A percentile compares a stretch with the other conserved stretches of the same genome.
Evolutionary conservation across 2,113 vertebrate genomes (phyloP).

Genomic region (Carassius gibelio): DNA sequence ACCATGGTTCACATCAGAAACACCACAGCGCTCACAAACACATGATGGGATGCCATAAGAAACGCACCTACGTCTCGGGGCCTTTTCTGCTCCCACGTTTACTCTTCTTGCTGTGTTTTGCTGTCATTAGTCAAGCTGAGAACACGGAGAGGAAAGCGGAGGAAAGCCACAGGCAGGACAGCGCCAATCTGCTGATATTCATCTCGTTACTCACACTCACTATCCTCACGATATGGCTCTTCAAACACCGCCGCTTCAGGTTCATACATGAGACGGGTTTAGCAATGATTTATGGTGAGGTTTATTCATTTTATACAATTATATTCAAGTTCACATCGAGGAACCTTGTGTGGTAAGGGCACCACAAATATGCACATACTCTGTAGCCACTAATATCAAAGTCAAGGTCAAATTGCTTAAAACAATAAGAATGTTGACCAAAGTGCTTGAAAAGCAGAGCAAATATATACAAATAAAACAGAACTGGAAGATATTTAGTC

Average conservation of each 20-base stretch:
- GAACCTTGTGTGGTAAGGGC: not conserved
- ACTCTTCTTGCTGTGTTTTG: slow-evolving; percentile 47
- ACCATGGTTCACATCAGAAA: not conserved
- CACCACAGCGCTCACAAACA: not conserved
- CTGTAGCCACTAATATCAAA: not conserved
- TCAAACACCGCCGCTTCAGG: slow-evolving; percentile 85
- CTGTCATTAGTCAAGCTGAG: slow-evolving; percentile 66
- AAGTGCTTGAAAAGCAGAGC: too few species aligned
- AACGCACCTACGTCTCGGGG: not conserved
- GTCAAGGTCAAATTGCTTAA: not conserved
- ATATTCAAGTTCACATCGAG: not conserved
- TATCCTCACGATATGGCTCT: slow-evolving; percentile 86
- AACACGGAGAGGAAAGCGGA: slow-evolving; percentile 81
- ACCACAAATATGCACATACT: not conserved
- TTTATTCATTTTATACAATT: not conserved
- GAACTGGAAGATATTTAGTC: too few species aligned
- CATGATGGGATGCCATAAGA: not conserved
- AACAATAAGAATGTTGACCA: too few species aligned
- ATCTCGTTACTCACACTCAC: slow-evolving; percentile 84
- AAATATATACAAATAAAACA: too few species aligned
- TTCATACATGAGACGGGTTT: slow-evolving; percentile 88
- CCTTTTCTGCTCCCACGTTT: not conserved
- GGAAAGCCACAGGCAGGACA: slow-evolving; percentile 88
- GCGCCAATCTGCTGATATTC: slow-evolving; percentile 86
- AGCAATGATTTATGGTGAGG: slow-evolving; percentile 89